These are phyloP conservation scores for Drosophila merina DNA, from an alignment of 2,888 invertebrate genomes.

Conservation along the genomic window DNA sequence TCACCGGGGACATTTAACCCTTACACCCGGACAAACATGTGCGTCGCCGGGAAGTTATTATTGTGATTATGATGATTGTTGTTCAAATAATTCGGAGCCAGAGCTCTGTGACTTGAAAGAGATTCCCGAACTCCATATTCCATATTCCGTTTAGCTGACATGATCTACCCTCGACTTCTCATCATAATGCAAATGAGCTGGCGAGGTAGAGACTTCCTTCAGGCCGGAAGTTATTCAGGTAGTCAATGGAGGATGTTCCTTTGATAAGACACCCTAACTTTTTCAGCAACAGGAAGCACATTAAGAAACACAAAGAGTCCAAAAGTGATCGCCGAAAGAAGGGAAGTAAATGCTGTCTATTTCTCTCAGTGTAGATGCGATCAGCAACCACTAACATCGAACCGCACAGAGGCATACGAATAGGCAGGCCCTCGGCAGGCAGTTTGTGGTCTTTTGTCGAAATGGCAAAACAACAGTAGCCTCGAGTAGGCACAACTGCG, in stretches of 20 bases:
- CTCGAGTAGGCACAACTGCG: slow-evolving; percentile 44
- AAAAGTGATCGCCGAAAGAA: slow-evolving; percentile 23
- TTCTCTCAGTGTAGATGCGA: slow-evolving; percentile 30
- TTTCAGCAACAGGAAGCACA: slow-evolving; percentile 73
- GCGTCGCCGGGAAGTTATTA: slow-evolving; percentile 41
- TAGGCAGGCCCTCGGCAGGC: slow-evolving; percentile 28
- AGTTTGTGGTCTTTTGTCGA: slow-evolving; percentile 31
- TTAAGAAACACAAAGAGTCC: slow-evolving; percentile 71
- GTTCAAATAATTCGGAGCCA: slow-evolving; percentile 40
- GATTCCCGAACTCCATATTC: slow-evolving; percentile 11
- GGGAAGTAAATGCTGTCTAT: neutral
- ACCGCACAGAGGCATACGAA: slow-evolving; percentile 21
- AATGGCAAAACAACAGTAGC: slow-evolving; percentile 30
- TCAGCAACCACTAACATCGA: slow-evolving; percentile 37
- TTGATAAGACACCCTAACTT: slow-evolving; percentile 38
- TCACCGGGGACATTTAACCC: slow-evolving; percentile 40
- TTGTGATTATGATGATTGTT: slow-evolving; percentile 62
- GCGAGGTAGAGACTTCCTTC: neutral
- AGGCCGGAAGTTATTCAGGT: slow-evolving; percentile 71
- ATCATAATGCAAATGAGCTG: slow-evolving; percentile 42
- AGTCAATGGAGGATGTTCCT: slow-evolving; percentile 38
- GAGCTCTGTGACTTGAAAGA: slow-evolving; percentile 71
- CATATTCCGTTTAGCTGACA: slow-evolving; percentile 38
- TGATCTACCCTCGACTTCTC: slow-evolving; percentile 43
- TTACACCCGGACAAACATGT: slow-evolving; percentile 41